phyloP scores from a whole-genome alignment of 2,113 vertebrate genomes.

The Agelaius tricolor region DNA sequence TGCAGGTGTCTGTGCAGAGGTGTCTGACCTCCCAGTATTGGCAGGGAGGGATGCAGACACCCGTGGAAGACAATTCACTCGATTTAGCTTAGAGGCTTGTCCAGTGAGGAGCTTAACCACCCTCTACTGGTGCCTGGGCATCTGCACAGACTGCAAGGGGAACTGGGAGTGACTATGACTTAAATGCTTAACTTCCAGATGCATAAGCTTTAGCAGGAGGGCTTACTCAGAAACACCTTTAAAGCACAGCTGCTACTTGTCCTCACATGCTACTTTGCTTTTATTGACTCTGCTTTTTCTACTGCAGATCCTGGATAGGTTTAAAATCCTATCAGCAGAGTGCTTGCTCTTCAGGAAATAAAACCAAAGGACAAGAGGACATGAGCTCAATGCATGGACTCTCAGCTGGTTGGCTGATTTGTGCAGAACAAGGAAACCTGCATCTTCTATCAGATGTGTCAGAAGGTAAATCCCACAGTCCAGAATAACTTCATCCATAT shows the following conservation, averaged over 20 bases:
- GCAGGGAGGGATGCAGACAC: background rate
- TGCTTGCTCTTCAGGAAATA: background rate
- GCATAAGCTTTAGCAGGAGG: background rate
- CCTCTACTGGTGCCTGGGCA: background rate
- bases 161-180: background rate
- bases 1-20: background rate
- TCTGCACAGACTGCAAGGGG: background rate
- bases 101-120: background rate
- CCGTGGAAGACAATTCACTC: background rate
- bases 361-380: background rate
- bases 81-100: background rate
- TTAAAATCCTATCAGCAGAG: background rate
- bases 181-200: background rate
- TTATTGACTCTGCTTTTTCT: background rate
- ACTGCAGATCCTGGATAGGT: background rate
- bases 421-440: background rate
- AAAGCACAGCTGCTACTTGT: background rate
- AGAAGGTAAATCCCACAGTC: background rate
- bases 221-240: background rate
- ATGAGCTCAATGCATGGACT: background rate
- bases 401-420: background rate
- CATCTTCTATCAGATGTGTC: fast-evolving
- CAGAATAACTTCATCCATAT: background rate
- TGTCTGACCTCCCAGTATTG: background rate
- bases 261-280: background rate